These are phyloP conservation scores for Poecilia wingei DNA, from an alignment of 2,797 vertebrate species.

Conservation along the genomic window DNA sequence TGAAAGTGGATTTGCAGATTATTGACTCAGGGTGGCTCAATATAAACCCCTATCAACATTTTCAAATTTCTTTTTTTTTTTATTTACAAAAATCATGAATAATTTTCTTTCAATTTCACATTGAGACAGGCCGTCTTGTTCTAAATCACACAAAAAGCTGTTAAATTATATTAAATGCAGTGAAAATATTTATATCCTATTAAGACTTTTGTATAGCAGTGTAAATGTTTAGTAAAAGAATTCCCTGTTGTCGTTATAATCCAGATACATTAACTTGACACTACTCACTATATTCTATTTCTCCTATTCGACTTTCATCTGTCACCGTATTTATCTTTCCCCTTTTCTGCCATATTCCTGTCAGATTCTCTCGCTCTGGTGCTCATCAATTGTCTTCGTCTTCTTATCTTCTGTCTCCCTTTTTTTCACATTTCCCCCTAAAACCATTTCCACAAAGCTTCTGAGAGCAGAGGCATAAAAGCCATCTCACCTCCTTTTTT, in stretches of 20 bases:
- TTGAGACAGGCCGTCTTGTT: neutral
- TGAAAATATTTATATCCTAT: neutral
- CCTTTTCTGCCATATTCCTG: neutral
- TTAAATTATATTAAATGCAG: neutral
- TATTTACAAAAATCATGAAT: neutral
- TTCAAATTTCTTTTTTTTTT: neutral
- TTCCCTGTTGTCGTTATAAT: neutral
- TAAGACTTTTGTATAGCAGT: neutral
- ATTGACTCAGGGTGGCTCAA: neutral
- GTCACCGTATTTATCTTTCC: neutral
- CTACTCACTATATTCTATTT: neutral
- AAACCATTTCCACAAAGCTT: slow-evolving; percentile 34
- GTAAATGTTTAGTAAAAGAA: neutral
- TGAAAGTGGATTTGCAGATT: neutral
- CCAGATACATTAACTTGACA: neutral
- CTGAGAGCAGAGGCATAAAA: slow-evolving; percentile 30
- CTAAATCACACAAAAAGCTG: neutral
- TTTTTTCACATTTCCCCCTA: slow-evolving; percentile 7
- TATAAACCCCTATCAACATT: neutral
- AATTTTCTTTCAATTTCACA: neutral
- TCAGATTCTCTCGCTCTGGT: neutral
- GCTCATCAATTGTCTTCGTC: neutral
- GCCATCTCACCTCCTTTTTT: slow-evolving; percentile 16
- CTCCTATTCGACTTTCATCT: neutral
- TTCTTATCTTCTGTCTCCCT: slow-evolving; percentile 6